Evolutionary conservation across 2,797 vertebrate species (phyloP).

Genomic region (Hoplostethus atlanticus): DNA sequence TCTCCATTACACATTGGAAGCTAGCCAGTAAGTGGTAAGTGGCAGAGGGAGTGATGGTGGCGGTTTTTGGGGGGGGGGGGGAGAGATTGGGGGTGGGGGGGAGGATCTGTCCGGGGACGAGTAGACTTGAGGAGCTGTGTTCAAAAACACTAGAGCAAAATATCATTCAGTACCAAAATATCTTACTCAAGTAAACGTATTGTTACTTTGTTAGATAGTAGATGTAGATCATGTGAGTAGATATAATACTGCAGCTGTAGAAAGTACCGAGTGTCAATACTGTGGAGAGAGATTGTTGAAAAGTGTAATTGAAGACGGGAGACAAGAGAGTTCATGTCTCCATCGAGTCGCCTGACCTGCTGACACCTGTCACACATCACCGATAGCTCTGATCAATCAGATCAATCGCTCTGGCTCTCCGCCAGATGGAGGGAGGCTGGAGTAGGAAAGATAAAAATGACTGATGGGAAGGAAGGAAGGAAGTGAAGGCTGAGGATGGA

Average conservation of each 20-base stretch:
- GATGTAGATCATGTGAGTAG: no score
- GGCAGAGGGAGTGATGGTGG: no score
- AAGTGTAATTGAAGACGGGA: constrained; percentile 34
- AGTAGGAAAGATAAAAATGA: background rate
- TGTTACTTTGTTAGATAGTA: no score
- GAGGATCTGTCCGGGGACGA: no score
- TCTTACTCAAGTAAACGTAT: no score
- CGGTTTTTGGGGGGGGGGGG: no score
- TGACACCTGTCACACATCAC: constrained; percentile 50
- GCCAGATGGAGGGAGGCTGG: constrained; percentile 2
- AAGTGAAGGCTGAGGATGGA: background rate
- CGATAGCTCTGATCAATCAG: constrained; percentile 63
- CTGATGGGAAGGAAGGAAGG: background rate
- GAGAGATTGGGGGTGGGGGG: no score
- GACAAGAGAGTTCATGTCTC: constrained; percentile 54
- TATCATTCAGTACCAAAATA: background rate
- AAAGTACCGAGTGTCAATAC: background rate
- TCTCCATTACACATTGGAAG: no score
- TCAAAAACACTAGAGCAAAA: background rate
- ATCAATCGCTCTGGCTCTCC: constrained; percentile 56
- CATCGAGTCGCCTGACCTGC: constrained; percentile 57
- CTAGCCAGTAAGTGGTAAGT: no score
- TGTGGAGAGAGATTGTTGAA: constrained; percentile 8
- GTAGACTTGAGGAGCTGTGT: background rate
- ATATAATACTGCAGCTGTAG: no score